Percentiles rank a stretch among this genome's conserved stretches.
Conservation (phyloP, 2,113 vertebrate genomes). For the Okapia johnstoni region DNA sequence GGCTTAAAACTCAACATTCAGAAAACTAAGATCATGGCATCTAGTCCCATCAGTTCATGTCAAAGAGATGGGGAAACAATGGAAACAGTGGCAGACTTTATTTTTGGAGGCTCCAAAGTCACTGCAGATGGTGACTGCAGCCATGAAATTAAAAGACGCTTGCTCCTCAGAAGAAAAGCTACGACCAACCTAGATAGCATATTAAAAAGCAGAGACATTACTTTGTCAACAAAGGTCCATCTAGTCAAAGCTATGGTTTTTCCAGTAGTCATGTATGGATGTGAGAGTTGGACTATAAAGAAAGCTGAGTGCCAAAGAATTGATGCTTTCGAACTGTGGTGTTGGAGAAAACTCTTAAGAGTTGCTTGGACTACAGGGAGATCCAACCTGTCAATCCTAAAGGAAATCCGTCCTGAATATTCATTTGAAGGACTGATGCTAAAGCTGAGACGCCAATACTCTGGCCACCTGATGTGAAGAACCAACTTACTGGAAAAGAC, state of each 20-base stretch:
- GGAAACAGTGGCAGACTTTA: background rate
- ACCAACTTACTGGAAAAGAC: background rate
- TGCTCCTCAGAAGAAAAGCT: background rate
- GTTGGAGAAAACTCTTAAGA: background rate
- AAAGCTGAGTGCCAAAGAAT: background rate
- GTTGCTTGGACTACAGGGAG: background rate
- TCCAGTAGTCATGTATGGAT: background rate
- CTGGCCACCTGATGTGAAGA: background rate
- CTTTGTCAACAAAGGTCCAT: background rate
- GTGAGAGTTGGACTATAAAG: background rate
- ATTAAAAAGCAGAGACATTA: background rate
- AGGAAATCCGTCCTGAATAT: background rate
- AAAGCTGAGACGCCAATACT: background rate
- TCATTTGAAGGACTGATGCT: background rate
- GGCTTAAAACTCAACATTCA: background rate
- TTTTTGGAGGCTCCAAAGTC: background rate
- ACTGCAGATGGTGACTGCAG: background rate
- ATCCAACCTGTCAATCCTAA: background rate
- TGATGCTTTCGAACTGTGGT: background rate
- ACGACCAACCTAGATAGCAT: background rate
- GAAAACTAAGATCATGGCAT: background rate
- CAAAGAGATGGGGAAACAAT: background rate
- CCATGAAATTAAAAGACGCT: background rate
- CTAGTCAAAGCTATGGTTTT: background rate
- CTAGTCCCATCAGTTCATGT: background rate